Percentiles rank a stretch among this genome's conserved stretches.
phyloP scores from a whole-genome alignment of 2,888 invertebrate genomes.

The Dryomyza anilis region DNA sequence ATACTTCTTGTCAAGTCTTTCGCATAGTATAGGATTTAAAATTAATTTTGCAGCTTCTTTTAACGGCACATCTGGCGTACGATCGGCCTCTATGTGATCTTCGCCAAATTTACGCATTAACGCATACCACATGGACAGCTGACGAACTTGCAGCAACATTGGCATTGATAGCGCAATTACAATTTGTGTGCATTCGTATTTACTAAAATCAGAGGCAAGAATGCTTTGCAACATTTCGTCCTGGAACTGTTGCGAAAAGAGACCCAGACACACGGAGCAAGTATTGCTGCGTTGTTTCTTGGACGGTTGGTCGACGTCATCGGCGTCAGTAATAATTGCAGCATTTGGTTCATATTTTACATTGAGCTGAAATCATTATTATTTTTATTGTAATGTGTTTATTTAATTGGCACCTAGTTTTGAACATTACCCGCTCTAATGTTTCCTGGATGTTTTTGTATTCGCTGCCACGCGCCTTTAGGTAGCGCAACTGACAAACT shows the following conservation, averaged over 20 bases:
- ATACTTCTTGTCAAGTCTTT: conserved; percentile 64
- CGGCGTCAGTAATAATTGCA: neutral
- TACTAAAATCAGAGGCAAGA: conserved; percentile 61
- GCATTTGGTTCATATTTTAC: conserved; percentile 29
- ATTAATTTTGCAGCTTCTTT: conserved; percentile 85
- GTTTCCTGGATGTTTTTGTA: conserved; percentile 64
- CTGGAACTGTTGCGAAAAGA: conserved; percentile 68
- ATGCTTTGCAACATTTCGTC: conserved; percentile 64
- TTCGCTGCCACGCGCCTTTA: conserved; percentile 66
- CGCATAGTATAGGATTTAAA: conserved; percentile 67
- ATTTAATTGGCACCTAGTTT: no score
- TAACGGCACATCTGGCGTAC: conserved; percentile 63
- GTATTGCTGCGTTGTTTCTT: conserved; percentile 64
- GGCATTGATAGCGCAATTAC: conserved; percentile 76
- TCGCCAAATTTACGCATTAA: conserved; percentile 65
- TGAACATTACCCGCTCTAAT: conserved; percentile 62
- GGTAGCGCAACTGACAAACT: conserved; percentile 72
- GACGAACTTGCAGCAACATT: conserved; percentile 69
- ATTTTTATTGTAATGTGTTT: neutral
- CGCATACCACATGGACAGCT: conserved; percentile 68
- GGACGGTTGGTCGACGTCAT: neutral
- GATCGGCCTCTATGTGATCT: conserved; percentile 54
- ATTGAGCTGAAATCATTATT: conserved; percentile 29
- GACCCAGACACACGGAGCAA: conserved; percentile 75
- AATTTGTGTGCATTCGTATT: conserved; percentile 71